These are phyloP conservation scores for Kryptopterus vitreolus DNA, from an alignment of 2,797 vertebrate genomes.

Conservation along the genomic window DNA sequence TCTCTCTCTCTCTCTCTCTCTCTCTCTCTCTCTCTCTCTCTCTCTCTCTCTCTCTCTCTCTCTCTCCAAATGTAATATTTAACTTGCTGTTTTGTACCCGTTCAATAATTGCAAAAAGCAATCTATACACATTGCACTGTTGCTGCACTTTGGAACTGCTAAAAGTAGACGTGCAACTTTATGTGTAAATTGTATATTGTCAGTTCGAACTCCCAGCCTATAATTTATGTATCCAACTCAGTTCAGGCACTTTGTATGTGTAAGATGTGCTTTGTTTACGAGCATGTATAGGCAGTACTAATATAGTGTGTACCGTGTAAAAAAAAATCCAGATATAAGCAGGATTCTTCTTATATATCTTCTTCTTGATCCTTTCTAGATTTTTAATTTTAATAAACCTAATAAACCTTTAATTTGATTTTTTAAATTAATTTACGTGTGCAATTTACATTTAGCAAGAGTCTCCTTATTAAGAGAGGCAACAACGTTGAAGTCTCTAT, in stretches of 20 bases:
- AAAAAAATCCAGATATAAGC: neutral
- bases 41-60: neutral
- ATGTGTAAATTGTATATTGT: conserved; percentile 20
- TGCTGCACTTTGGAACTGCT: neutral
- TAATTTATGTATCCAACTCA: conserved; percentile 3
- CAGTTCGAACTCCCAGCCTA: conserved; percentile 9
- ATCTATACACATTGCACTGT: neutral
- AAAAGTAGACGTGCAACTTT: neutral
- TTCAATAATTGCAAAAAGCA: neutral
- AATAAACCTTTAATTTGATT: too few species aligned
- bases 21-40: neutral
- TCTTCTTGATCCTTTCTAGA: too few species aligned
- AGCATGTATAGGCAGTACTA: neutral
- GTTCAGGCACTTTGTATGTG: neutral
- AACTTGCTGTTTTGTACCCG: neutral
- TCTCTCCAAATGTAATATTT: neutral
- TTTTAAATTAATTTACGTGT: too few species aligned
- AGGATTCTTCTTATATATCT: too few species aligned
- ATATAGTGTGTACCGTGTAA: too few species aligned
- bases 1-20: neutral
- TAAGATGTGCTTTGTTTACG: conserved; percentile 2
- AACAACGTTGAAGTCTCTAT: too few species aligned
- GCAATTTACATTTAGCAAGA: too few species aligned
- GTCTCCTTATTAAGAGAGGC: too few species aligned
- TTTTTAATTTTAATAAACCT: too few species aligned